Conservation (phyloP, 2,113 vertebrate species). For the Lepidothrix coronata region DNA sequence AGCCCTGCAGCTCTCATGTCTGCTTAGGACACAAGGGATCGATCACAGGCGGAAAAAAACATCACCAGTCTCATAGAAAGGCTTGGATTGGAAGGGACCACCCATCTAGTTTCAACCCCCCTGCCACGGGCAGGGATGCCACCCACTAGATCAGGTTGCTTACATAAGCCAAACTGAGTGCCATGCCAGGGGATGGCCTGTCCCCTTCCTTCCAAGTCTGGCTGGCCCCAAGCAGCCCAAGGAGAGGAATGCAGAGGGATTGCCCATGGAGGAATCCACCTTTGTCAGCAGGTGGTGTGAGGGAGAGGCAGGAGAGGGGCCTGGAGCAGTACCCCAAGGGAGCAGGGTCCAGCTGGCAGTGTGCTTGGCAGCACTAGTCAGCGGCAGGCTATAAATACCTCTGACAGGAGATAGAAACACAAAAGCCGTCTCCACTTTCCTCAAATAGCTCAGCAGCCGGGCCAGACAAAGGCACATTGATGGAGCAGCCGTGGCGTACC, state of each 20-base stretch:
- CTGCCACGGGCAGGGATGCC: background rate
- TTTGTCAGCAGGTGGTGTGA: background rate
- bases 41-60: background rate
- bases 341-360: background rate
- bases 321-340: background rate
- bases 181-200: fast-evolving
- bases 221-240: background rate
- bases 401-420: constrained; percentile 13
- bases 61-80: background rate
- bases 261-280: background rate
- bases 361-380: background rate
- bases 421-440: constrained; percentile 47
- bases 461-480: constrained; percentile 52
- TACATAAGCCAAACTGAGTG: background rate
- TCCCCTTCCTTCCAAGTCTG: background rate
- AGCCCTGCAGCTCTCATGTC: background rate
- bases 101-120: background rate
- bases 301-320: background rate
- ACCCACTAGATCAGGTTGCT: background rate
- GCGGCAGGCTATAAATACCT: constrained; percentile 50
- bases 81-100: background rate
- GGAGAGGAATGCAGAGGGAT: fast-evolving
- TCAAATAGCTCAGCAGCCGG: background rate
- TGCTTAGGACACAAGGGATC: background rate
- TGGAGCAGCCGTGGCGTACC: background rate